These are phyloP conservation scores for Brevimyrus niger DNA, from an alignment of 2,113 vertebrate genomes.

Conservation along the genomic window DNA sequence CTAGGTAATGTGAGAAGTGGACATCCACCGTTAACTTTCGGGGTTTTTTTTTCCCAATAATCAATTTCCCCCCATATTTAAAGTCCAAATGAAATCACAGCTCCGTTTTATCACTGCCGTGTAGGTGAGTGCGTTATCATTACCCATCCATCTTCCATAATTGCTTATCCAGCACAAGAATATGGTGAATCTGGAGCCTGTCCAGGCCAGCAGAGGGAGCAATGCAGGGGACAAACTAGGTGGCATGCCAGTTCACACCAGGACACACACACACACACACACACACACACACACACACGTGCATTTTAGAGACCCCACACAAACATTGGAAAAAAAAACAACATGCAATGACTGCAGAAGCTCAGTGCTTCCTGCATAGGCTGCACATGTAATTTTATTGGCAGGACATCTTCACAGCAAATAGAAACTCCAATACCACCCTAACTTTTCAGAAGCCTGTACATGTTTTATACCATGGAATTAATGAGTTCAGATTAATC, in stretches of 20 bases:
- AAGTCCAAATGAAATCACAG: neutral
- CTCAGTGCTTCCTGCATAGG: neutral
- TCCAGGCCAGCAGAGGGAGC: neutral
- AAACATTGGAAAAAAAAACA: neutral
- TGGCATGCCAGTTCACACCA: neutral
- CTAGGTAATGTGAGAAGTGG: slow-evolving; percentile 30
- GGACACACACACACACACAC: neutral
- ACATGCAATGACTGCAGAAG: neutral
- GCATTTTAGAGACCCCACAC: neutral
- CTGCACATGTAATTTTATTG: slow-evolving; percentile 12
- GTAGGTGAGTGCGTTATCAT: neutral
- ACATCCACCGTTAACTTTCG: neutral
- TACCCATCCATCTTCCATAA: neutral
- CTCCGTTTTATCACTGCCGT: neutral
- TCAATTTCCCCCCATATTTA: neutral
- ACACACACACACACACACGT: neutral
- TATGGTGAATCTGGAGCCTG: neutral
- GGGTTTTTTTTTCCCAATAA: neutral
- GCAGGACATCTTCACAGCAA: slow-evolving; percentile 12
- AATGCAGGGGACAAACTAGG: neutral
- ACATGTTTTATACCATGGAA: neutral
- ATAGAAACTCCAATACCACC: slow-evolving; percentile 14
- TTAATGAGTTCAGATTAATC: neutral
- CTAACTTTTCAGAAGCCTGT: neutral
- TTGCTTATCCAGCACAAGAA: neutral